Percentiles rank a stretch among this genome's conserved stretches.
These are phyloP conservation scores for Glossophaga mutica DNA, from an alignment of 2,797 vertebrate species.

Conservation along the genomic window DNA sequence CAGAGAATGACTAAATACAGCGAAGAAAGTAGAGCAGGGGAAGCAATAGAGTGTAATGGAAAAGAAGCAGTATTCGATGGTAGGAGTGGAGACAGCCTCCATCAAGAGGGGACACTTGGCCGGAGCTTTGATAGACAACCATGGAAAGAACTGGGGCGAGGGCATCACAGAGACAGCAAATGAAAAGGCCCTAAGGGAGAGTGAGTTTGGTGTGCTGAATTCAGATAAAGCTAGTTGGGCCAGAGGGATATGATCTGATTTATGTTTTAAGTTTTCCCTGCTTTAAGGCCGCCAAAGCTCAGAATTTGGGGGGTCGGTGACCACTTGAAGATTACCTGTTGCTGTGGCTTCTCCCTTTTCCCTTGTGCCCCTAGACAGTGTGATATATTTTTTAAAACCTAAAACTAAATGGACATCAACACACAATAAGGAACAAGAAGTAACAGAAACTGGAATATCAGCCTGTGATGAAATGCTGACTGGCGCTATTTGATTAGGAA, in stretches of 20 bases:
- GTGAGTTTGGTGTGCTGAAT: background rate
- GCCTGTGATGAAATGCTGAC: constrained; percentile 10
- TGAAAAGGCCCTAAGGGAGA: background rate
- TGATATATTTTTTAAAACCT: constrained; percentile 32
- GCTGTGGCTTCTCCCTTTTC: background rate
- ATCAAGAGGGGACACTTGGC: background rate
- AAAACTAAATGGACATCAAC: background rate
- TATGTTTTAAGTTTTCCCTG: constrained; percentile 55
- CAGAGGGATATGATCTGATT: constrained; percentile 57
- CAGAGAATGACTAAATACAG: background rate
- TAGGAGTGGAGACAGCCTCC: background rate
- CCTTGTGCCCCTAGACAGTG: background rate
- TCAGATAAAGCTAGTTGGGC: constrained; percentile 52
- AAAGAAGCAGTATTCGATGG: background rate
- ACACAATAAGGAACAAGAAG: background rate
- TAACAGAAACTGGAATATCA: constrained; percentile 22
- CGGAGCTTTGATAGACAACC: background rate
- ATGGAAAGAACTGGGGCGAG: background rate
- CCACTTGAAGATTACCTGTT: constrained; percentile 20
- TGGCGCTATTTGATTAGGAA: background rate
- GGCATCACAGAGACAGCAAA: background rate
- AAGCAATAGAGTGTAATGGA: background rate
- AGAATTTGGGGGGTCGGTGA: background rate
- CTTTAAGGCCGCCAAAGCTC: background rate
- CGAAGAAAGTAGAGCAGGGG: background rate